Evolutionary conservation across 1,140 invertebrate genomes (phyloP).

Genomic region (Aphidius ervi): DNA sequence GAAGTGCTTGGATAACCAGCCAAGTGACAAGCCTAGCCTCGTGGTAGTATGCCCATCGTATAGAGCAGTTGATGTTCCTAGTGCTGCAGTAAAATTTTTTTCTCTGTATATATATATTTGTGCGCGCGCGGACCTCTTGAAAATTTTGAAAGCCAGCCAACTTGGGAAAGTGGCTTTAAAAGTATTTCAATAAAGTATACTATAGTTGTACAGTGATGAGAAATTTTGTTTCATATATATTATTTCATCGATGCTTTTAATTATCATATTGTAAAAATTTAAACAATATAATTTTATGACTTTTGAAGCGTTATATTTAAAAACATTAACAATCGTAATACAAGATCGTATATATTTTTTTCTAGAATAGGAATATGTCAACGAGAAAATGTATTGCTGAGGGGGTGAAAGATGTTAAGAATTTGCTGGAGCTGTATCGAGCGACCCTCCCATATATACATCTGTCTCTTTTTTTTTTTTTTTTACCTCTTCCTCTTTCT

Average conservation of each 20-base stretch:
- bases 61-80: constrained; percentile 31
- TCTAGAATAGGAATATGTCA: constrained; percentile 27
- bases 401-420: constrained; percentile 13
- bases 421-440: constrained; percentile 55
- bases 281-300: no score
- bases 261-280: no score
- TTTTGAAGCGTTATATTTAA: no score
- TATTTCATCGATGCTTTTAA: not conserved
- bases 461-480: constrained; percentile 45
- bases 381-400: constrained; percentile 14
- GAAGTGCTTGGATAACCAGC: constrained; percentile 54
- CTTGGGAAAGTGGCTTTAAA: constrained; percentile 51
- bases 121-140: constrained; percentile 15
- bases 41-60: not conserved
- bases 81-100: constrained; percentile 20
- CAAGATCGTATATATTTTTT: no score
- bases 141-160: constrained; percentile 55
- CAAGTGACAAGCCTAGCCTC: constrained; percentile 50
- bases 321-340: not conserved
- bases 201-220: no score
- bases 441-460: constrained; percentile 55
- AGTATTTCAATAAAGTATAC: constrained; percentile 49
- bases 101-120: constrained; percentile 18
- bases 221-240: no score
- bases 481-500: constrained; percentile 17